Base-by-base conservation (phyloP, 2,113 vertebrate genomes). In the Spilogale gracilis region DNA sequence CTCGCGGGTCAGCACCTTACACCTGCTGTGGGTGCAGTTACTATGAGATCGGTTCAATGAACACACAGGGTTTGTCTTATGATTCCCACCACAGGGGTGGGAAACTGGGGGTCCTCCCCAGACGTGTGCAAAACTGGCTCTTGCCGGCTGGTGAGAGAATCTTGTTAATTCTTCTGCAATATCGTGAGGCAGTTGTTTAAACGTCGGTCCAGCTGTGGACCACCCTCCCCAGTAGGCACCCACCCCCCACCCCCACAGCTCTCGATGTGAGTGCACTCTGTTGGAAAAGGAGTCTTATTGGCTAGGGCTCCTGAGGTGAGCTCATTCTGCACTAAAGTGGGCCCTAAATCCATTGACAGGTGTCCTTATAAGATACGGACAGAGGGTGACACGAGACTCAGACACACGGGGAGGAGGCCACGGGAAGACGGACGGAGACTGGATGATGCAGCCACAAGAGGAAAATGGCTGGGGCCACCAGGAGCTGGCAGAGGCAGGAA, bases 381-480 rank as follows among this genome's bases (percentile, higher is more conserved):
- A 12, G 38, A 2, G 52, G 63, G 9, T 25, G 45, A 20, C 1
- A 0, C 0, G 79, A 74, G 71, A 32, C 27, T 16, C 12, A 32
- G 45, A 23, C 2, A 6, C 20, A 0, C 16, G 52, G 20, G 17
- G 30, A 2, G 17, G 48, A 30, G 18, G 17, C 48, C 48, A 0
- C 0, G 1, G 14, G 27, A 3, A 38, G 60, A 52, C 2, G 17
- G 69, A 30, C 21, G 9, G 60, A 58, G 32, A 3, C 2, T 1
- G 7, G 32, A 2, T 0, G 12, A 45, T 1, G 1, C 0, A 1
- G 5, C 23, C 7, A 13, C 20, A 18, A 20, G n/a, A 16, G 7
- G 2, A 9, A 17, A 14, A 0, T 6, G 0, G 3, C 6, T 23
- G 43, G 30, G 30, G 38, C 7, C 4, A 0, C 9, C 50, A 0